A percentile compares a stretch with the other conserved stretches of the same genome.
These are phyloP conservation scores for Pogonophryne albipinna DNA, from an alignment of 2,797 vertebrate species.

Conservation along the genomic window DNA sequence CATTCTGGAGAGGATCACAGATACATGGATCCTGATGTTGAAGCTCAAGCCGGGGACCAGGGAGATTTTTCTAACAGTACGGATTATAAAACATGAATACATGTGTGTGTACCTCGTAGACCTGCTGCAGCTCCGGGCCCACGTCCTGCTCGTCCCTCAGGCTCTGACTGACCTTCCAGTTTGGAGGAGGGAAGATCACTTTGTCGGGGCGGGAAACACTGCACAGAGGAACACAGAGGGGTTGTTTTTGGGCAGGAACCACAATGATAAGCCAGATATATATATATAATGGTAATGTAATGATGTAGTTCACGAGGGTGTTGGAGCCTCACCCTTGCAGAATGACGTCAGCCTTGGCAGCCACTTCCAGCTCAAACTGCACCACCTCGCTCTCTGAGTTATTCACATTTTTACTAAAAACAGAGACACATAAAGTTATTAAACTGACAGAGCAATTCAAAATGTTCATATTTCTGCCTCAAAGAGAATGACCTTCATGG, in stretches of 20 bases:
- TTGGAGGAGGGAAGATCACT: slow-evolving; percentile 86
- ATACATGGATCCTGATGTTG: too few species aligned
- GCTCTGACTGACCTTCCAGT: slow-evolving; percentile 82
- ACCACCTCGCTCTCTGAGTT: slow-evolving; percentile 92
- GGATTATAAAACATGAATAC: not conserved
- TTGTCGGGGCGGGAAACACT: slow-evolving; percentile 92
- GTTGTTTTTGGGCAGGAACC: not conserved
- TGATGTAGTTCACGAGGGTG: not conserved
- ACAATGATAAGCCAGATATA: not conserved
- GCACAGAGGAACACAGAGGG: slow-evolving; percentile 1
- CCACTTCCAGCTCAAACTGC: slow-evolving; percentile 84
- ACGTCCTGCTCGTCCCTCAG: slow-evolving; percentile 85
- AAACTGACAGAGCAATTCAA: not conserved
- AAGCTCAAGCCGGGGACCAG: too few species aligned
- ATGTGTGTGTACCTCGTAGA: slow-evolving; percentile 87
- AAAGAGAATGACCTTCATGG: too few species aligned
- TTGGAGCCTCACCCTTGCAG: slow-evolving; percentile 87
- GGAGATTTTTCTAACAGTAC: not conserved
- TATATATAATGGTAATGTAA: not conserved
- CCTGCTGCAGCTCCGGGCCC: slow-evolving; percentile 90
- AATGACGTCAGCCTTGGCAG: slow-evolving; percentile 87
- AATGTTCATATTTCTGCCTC: not conserved
- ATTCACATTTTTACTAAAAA: slow-evolving; percentile 92
- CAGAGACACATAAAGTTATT: not conserved
- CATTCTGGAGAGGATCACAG: too few species aligned